phyloP scores from a whole-genome alignment of 92 coral and sea anemone species.

The Bergia puertoricense region DNA sequence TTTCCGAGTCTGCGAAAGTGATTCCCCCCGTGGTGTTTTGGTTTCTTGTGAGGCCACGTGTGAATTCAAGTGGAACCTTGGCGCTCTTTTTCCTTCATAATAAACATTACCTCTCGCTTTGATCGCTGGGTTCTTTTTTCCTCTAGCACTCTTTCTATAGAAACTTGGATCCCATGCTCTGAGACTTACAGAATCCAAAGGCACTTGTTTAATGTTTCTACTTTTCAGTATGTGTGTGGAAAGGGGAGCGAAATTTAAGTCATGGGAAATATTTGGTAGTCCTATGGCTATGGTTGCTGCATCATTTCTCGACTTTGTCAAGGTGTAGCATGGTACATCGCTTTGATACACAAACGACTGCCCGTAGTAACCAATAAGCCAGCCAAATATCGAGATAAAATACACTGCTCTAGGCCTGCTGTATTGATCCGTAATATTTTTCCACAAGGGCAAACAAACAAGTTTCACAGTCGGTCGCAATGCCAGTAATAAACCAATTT shows the following conservation, averaged over 20 bases:
- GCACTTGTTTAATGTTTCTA: neutral
- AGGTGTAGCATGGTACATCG: constrained; percentile 62
- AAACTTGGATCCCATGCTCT: constrained; percentile 1
- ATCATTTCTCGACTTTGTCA: neutral
- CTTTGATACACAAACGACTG: constrained; percentile 74
- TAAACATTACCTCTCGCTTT: neutral
- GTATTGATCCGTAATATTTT: constrained; percentile 78
- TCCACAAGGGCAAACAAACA: constrained; percentile 85
- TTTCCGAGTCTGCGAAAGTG: neutral
- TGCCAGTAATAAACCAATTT: constrained; percentile 81
- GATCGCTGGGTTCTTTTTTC: neutral
- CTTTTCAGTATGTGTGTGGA: constrained; percentile 1
- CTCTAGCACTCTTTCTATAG: neutral
- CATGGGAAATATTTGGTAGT: constrained; percentile 1
- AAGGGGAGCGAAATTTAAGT: neutral
- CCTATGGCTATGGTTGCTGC: neutral
- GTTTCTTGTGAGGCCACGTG: constrained; percentile 18
- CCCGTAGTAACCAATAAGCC: constrained; percentile 86
- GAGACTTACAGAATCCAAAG: neutral
- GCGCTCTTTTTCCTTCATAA: constrained; percentile 6
- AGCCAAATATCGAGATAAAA: constrained; percentile 85
- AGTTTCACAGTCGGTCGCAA: constrained; percentile 85
- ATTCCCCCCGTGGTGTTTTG: neutral
- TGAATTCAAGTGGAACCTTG: constrained; percentile 23
- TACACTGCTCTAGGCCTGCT: constrained; percentile 82